phyloP scores from a whole-genome alignment of 2,113 vertebrate species.

The Natator depressus region DNA sequence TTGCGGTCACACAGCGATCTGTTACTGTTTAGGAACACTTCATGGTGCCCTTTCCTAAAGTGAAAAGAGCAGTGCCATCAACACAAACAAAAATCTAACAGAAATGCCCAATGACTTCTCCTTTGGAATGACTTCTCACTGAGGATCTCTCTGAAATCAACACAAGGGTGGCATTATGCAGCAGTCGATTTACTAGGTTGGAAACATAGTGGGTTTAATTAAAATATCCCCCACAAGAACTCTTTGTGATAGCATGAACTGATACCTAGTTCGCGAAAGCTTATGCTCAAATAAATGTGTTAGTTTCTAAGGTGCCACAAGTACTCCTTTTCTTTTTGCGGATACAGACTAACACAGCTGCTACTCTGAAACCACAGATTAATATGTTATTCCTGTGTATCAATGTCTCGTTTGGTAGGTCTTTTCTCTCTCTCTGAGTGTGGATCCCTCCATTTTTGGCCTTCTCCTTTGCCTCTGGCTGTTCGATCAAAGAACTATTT shows the following conservation, averaged over 20 bases:
- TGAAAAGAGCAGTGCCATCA: background rate
- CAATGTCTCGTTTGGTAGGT: background rate
- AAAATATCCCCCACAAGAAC: fast-evolving
- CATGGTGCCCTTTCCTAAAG: background rate
- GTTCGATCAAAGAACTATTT: too few species aligned
- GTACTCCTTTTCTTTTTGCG: too few species aligned
- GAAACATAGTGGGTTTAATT: background rate
- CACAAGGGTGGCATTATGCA: background rate
- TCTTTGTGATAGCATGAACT: background rate
- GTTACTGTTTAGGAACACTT: background rate
- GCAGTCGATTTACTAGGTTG: background rate
- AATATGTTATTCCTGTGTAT: background rate
- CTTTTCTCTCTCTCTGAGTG: background rate
- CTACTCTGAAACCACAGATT: background rate
- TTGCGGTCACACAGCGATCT: background rate
- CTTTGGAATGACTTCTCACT: fast-evolving
- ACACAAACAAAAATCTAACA: background rate
- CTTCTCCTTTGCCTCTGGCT: background rate
- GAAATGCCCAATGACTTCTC: background rate
- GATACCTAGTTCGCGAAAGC: background rate
- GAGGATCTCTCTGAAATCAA: background rate
- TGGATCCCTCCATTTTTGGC: background rate
- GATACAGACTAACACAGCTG: too few species aligned
- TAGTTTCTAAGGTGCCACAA: too few species aligned
- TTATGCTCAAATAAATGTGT: too few species aligned